Base-by-base conservation (phyloP, 2,113 vertebrate genomes). In the Notechis scutatus region DNA sequence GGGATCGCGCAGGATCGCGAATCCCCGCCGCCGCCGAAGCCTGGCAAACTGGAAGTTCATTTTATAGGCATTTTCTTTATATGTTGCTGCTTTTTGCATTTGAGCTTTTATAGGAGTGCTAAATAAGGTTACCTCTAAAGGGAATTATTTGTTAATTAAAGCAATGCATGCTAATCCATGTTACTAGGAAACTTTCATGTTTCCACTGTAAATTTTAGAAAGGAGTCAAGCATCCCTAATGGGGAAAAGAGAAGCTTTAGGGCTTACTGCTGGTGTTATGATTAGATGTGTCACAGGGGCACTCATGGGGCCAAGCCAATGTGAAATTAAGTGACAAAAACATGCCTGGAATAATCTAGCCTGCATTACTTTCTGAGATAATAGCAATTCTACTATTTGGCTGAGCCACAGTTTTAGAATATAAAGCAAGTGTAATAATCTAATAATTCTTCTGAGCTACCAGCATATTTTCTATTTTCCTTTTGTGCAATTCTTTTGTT, bases 121-220 rank as follows among this genome's bases (percentile, higher is more conserved):
- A 5, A 29, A 90, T 92, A 74, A 50, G 69, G 85, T 94, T 91
- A 94, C 91, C 61, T 57, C 47, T 0, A 1, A 0, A 21, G 88
- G 90, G 93, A 90, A 95, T 92, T 93, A 10, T 93, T 95, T 94
- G 64, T 50, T 69, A 50, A 20, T n/a, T 39, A 92, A 18, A 92
- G 74, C 92, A 55, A 55, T 55, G 94, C 94, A 94, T 0, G 89
- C 47, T 92, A 87, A 74, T 55, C 93, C 86, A 14, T 89, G 20
- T 45, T 42, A 29, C 0, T 5, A 94, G 54, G 92, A 86, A 94
- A 89, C 57, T 86, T 90, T 94, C 5, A 90, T 34, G 1, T 85
- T 91, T 93, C 39, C 87, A 0, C 0, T 92, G 74, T 39, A 89
- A 89, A 87, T 26, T 91, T 90, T 42, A 90, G 85, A 50, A 47